These are phyloP conservation scores for Varroa destructor DNA, from an alignment of 1,140 invertebrate species.

Conservation along the genomic window DNA sequence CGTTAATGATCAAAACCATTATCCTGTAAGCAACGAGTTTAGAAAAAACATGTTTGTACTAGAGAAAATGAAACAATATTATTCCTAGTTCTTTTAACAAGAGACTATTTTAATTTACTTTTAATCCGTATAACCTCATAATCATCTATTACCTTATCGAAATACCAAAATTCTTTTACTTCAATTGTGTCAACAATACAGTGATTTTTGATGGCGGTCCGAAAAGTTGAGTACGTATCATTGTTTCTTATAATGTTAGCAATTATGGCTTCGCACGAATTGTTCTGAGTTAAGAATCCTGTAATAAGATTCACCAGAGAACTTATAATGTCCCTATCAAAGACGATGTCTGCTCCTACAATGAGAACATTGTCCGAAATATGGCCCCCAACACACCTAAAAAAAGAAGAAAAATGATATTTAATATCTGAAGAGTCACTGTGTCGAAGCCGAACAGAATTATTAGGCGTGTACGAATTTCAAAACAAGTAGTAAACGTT, in stretches of 20 bases:
- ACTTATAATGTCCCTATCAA: conserved; percentile 6
- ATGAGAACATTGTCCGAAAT: neutral
- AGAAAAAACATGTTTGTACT: too few species aligned
- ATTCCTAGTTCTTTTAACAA: too few species aligned
- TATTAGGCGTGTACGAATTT: too few species aligned
- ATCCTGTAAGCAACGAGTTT: too few species aligned
- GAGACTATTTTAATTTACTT: neutral
- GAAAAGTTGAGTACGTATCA: neutral
- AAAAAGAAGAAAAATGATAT: too few species aligned
- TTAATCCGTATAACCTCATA: neutral
- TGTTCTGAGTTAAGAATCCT: neutral
- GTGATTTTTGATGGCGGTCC: neutral
- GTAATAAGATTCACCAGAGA: neutral
- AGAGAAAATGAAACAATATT: too few species aligned
- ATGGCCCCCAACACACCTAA: neutral
- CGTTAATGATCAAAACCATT: too few species aligned
- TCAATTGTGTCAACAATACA: neutral
- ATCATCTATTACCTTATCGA: neutral
- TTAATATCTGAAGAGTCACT: too few species aligned
- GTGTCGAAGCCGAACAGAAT: too few species aligned
- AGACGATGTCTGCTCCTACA: conserved; percentile 21
- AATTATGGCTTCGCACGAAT: conserved; percentile 16
- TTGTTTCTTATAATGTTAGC: conserved; percentile 5
- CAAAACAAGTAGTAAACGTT: too few species aligned
- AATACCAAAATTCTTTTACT: neutral